phyloP scores from a whole-genome alignment of 2,888 invertebrate species.

The Punctoribates punctum region DNA sequence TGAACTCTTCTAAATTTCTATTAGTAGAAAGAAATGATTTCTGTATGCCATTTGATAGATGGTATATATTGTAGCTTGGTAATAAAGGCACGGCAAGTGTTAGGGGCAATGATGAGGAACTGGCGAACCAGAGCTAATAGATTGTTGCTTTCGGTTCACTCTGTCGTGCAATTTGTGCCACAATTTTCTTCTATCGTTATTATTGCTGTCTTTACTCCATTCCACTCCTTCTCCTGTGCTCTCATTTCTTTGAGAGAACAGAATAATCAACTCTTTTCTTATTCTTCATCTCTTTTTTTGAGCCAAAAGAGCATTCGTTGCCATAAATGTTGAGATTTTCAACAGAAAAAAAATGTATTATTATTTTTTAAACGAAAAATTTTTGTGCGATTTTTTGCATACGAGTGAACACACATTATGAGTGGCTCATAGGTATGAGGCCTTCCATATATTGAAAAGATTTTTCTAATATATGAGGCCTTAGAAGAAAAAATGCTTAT shows the following conservation, averaged over 20 bases:
- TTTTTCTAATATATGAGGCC: too few relatives aligned
- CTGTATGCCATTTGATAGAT: too few relatives aligned
- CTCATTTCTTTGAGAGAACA: not conserved
- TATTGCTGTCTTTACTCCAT: not conserved
- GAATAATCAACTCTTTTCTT: not conserved
- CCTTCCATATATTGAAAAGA: too few relatives aligned
- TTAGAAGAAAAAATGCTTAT: too few relatives aligned
- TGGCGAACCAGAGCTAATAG: conserved; percentile 5
- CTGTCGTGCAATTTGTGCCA: not conserved
- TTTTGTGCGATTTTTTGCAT: not conserved
- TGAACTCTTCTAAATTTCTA: too few relatives aligned
- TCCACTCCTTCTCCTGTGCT: not conserved
- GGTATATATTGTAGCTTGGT: too few relatives aligned
- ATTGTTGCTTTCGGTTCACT: not conserved
- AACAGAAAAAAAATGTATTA: too few relatives aligned
- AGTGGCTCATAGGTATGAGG: not conserved
- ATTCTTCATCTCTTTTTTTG: too few relatives aligned
- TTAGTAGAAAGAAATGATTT: too few relatives aligned
- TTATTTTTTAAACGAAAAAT: too few relatives aligned
- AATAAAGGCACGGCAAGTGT: not conserved
- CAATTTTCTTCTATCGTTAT: conserved; percentile 6
- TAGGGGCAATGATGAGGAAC: conserved; percentile 5
- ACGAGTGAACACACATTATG: conserved; percentile 1
- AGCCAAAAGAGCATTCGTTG: too few relatives aligned
- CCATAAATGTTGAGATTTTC: too few relatives aligned